phyloP scores from a whole-genome alignment of 2,113 vertebrate species.

The Paracanthobrama guichenoti region DNA sequence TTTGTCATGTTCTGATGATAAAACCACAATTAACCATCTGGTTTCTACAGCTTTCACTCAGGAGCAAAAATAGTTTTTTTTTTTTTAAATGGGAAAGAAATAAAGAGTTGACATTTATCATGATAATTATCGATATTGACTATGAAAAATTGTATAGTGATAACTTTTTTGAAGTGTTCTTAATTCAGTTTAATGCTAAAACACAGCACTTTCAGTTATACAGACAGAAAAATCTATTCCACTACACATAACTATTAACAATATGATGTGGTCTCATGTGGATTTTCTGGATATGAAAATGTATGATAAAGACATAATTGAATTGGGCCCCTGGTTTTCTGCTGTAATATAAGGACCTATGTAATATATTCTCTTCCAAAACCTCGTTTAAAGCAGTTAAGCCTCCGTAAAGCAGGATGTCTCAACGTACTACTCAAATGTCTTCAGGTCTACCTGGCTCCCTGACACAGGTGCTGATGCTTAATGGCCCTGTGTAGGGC shows the following conservation, averaged over 20 bases:
- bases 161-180: too few relatives aligned
- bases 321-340: constrained; percentile 25
- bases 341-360: constrained; percentile 15
- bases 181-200: background rate
- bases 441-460: background rate
- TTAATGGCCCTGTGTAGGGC: background rate
- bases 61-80: too few relatives aligned
- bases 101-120: too few relatives aligned
- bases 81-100: too few relatives aligned
- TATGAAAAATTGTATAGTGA: too few relatives aligned
- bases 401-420: background rate
- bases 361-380: constrained; percentile 1
- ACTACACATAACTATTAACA: background rate
- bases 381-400: background rate
- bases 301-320: constrained; percentile 38
- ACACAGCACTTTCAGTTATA: background rate
- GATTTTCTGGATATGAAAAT: constrained; percentile 34
- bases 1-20: too few relatives aligned
- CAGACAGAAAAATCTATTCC: background rate
- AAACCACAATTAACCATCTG: too few relatives aligned
- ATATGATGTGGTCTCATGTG: constrained; percentile 36
- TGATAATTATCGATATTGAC: too few relatives aligned
- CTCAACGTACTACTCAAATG: background rate
- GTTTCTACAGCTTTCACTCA: too few relatives aligned
- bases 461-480: background rate